phyloP scores from a whole-genome alignment of 1,140 invertebrate species.

The Eumaeus atala region DNA sequence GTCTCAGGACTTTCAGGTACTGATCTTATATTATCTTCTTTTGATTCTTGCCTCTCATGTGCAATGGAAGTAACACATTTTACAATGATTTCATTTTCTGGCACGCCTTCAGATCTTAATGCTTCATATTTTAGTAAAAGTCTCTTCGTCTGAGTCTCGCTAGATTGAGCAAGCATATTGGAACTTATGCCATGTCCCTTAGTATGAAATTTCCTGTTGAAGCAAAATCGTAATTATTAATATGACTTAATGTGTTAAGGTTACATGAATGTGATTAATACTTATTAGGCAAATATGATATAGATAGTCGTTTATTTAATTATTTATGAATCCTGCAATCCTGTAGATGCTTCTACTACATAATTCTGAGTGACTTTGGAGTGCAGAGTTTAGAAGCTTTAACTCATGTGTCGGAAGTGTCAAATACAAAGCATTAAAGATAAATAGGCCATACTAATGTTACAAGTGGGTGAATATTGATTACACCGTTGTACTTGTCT shows the following conservation, averaged over 20 bases:
- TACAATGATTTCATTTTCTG: slow-evolving; percentile 67
- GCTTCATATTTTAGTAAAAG: slow-evolving; percentile 76
- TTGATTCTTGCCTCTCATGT: slow-evolving; percentile 31
- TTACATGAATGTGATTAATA: too few relatives aligned
- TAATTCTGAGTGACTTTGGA: too few relatives aligned
- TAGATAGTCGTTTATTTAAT: too few relatives aligned
- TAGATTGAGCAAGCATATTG: slow-evolving; percentile 64
- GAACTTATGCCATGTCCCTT: slow-evolving; percentile 69
- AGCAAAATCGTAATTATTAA: neutral
- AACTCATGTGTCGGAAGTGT: too few relatives aligned
- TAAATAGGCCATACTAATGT: too few relatives aligned
- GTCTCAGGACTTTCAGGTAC: slow-evolving; percentile 36
- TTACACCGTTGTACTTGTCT: too few relatives aligned
- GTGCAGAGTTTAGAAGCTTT: too few relatives aligned
- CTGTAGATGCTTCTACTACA: too few relatives aligned
- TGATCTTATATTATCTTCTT: slow-evolving; percentile 22
- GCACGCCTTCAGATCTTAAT: slow-evolving; percentile 67
- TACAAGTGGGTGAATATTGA: too few relatives aligned
- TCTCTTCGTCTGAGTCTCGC: slow-evolving; percentile 74
- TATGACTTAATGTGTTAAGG: too few relatives aligned
- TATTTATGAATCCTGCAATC: neutral
- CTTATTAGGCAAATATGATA: too few relatives aligned
- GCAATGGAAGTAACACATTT: slow-evolving; percentile 37
- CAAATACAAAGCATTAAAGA: too few relatives aligned
- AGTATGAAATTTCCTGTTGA: slow-evolving; percentile 78